These are phyloP conservation scores for Anthonomus grandis DNA, from an alignment of 1,140 invertebrate genomes.

Conservation along the genomic window DNA sequence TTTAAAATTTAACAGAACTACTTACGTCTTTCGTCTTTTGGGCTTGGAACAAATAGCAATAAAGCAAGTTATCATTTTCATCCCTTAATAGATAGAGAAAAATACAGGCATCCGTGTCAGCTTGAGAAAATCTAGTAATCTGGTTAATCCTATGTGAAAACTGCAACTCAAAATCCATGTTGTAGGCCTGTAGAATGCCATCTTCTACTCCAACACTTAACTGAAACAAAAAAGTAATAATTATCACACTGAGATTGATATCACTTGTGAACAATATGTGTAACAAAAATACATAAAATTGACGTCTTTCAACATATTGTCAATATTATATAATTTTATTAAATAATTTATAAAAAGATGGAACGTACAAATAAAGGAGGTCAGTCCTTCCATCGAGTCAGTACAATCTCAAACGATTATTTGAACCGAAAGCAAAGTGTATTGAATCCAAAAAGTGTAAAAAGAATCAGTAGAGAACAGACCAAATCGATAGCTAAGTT, in stretches of 20 bases:
- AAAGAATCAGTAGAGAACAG: conserved; percentile 16
- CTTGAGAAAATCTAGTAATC: conserved; percentile 57
- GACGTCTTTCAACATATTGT: too few species aligned
- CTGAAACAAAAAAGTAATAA: conserved; percentile 58
- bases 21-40: conserved; percentile 60
- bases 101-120: conserved; percentile 53
- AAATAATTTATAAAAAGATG: too few species aligned
- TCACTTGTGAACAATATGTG: too few species aligned
- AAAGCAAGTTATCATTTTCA: conserved; percentile 59
- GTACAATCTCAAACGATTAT: neutral
- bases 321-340: too few species aligned
- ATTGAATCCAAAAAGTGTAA: conserved; percentile 24
- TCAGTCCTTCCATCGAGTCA: conserved; percentile 13
- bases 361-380: too few species aligned
- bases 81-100: conserved; percentile 63
- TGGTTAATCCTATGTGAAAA: conserved; percentile 60
- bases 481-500: conserved; percentile 10
- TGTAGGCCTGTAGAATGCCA: conserved; percentile 59
- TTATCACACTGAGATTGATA: too few species aligned
- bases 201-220: conserved; percentile 61
- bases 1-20: too few species aligned
- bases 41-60: conserved; percentile 63
- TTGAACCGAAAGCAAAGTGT: conserved; percentile 1
- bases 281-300: too few species aligned
- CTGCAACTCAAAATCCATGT: conserved; percentile 61